These are phyloP conservation scores for Aptenodytes forsteri DNA, from an alignment of 2,113 vertebrate species.

Conservation along the genomic window DNA sequence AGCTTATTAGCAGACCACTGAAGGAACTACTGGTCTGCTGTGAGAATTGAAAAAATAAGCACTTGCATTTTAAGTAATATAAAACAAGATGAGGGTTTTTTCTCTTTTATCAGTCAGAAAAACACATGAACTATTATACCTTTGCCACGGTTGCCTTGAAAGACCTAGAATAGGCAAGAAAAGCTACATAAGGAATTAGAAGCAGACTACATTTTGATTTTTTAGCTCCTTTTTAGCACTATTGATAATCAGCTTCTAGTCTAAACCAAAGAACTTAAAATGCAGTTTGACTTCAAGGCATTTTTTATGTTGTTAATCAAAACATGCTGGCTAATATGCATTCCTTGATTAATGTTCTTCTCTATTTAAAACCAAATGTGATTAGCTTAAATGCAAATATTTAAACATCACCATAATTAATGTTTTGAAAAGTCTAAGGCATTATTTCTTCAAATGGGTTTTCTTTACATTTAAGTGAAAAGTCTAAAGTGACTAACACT, in stretches of 20 bases:
- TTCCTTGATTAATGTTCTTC: constrained; percentile 49
- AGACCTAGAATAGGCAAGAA: background rate
- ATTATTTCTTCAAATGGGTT: background rate
- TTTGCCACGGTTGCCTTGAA: background rate
- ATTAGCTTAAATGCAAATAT: constrained; percentile 66
- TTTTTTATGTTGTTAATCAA: constrained; percentile 55
- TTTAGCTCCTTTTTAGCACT: constrained; percentile 12
- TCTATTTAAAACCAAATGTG: constrained; percentile 57
- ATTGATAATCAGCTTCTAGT: constrained; percentile 42
- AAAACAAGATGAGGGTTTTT: background rate
- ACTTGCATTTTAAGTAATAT: constrained; percentile 64
- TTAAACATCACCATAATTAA: constrained; percentile 45
- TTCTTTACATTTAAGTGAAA: constrained; percentile 19
- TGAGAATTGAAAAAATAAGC: constrained; percentile 63
- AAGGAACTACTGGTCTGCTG: constrained; percentile 36
- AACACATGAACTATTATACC: constrained; percentile 23
- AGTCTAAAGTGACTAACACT: background rate
- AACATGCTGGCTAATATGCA: constrained; percentile 22
- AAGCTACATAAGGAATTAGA: constrained; percentile 8
- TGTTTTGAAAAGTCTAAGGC: constrained; percentile 38
- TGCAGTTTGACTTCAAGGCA: constrained; percentile 53
- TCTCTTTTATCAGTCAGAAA: constrained; percentile 51
- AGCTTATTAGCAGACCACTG: constrained; percentile 52
- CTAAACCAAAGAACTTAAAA: constrained; percentile 46
- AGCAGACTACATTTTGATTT: constrained; percentile 9